Conservation (phyloP, 1,140 invertebrate genomes). For the Drosophila sulfurigaster region DNA sequence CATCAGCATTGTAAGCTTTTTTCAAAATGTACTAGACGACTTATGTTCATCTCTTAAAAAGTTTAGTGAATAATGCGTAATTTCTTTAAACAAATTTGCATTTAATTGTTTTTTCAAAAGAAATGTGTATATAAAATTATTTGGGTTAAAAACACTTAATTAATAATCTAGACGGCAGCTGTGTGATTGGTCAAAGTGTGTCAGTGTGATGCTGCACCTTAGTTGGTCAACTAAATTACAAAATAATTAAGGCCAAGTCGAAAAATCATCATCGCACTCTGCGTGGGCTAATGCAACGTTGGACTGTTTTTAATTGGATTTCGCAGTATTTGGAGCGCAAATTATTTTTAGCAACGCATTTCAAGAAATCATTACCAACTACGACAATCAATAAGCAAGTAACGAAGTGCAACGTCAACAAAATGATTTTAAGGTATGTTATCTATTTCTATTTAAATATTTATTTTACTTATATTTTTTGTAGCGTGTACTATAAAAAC, state of each 20-base stretch:
- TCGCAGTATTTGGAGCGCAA: conserved; percentile 34
- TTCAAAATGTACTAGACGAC: conserved; percentile 20
- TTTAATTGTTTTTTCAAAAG: background rate
- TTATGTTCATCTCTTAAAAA: background rate
- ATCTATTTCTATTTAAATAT: conserved; percentile 10
- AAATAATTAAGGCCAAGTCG: conserved; percentile 66
- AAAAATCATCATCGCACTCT: conserved; percentile 33
- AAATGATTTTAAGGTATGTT: conserved; percentile 81
- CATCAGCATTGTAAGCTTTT: conserved; percentile 48
- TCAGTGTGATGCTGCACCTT: conserved; percentile 27
- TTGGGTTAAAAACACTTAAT: conserved; percentile 55
- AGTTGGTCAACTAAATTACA: conserved; percentile 24
- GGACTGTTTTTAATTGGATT: conserved; percentile 63
- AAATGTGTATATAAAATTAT: conserved; percentile 22
- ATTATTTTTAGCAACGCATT: conserved; percentile 58
- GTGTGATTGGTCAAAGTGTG: conserved; percentile 8
- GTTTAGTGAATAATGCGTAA: conserved; percentile 16
- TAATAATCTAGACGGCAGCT: conserved; percentile 49
- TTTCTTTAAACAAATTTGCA: conserved; percentile 10
- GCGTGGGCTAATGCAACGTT: conserved; percentile 56
- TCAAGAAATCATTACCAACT: conserved; percentile 71
- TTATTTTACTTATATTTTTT: conserved; percentile 38
- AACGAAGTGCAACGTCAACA: conserved; percentile 73
- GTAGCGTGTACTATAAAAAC: conserved; percentile 31
- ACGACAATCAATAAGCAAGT: conserved; percentile 62